phyloP scores from a whole-genome alignment of 23 tunicate genomes.

The Trididemnum nubilum region DNA sequence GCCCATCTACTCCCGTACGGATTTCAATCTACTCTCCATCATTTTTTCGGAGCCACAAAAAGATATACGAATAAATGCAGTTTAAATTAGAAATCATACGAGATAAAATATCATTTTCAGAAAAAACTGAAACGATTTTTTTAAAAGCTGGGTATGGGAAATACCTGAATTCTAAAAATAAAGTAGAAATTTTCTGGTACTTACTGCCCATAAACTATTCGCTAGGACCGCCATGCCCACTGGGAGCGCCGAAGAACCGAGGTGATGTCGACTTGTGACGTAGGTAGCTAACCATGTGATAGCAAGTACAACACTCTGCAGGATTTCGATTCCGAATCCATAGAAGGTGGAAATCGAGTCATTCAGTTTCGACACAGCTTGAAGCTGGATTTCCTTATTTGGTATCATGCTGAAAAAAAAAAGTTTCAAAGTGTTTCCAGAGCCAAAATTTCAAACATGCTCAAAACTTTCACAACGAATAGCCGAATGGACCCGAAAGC shows the following conservation, averaged over 20 bases:
- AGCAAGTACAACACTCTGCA: conserved; percentile 55
- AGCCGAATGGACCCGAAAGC: background rate
- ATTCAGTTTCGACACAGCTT: conserved; percentile 44
- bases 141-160: no score
- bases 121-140: no score
- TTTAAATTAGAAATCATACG: no score
- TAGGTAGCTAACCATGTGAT: conserved; percentile 79
- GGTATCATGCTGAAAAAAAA: conserved; percentile 44
- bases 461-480: background rate
- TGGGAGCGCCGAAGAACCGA: conserved; percentile 65
- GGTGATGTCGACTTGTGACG: conserved; percentile 53
- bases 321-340: conserved; percentile 76
- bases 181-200: no score
- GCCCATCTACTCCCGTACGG: no score
- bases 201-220: conserved; percentile 75
- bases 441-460: background rate
- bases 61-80: no score
- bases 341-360: conserved; percentile 36
- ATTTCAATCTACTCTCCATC: no score
- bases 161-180: no score
- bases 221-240: conserved; percentile 69
- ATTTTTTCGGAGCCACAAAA: no score
- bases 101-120: no score
- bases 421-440: no score
- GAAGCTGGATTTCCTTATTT: background rate